phyloP scores from a whole-genome alignment of 2,888 invertebrate genomes.

The Drosophila mercatorum region DNA sequence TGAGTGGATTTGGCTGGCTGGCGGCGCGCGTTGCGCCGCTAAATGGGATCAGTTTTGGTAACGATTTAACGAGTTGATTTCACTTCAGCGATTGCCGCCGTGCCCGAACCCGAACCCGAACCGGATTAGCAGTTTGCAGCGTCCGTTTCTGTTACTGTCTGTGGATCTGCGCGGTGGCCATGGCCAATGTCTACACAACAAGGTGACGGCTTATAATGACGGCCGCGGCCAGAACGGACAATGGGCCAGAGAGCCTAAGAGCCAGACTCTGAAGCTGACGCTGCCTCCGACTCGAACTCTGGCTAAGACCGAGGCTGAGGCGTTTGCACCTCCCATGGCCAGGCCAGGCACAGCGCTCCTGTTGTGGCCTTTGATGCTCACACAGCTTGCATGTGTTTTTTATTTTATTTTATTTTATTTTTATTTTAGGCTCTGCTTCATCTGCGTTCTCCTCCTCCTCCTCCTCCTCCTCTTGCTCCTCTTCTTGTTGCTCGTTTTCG shows the following conservation, averaged over 20 bases:
- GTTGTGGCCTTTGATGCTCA: conserved; percentile 54
- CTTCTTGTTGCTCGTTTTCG: conserved; percentile 15
- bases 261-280: neutral
- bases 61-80: conserved; percentile 84
- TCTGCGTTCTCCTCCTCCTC: neutral
- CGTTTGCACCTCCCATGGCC: conserved; percentile 81
- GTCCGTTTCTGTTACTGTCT: conserved; percentile 36
- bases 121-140: conserved; percentile 67
- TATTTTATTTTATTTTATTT: conserved; percentile 3
- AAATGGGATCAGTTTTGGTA: conserved; percentile 82
- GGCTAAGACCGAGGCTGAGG: conserved; percentile 30
- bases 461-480: neutral
- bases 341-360: conserved; percentile 56
- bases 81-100: conserved; percentile 82
- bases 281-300: neutral
- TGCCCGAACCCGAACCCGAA: conserved; percentile 36
- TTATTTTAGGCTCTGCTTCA: neutral
- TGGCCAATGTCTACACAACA: conserved; percentile 81
- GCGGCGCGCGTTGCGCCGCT: conserved; percentile 77
- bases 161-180: conserved; percentile 66
- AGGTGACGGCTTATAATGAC: conserved; percentile 81
- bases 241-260: conserved; percentile 26
- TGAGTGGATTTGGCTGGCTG: conserved; percentile 43
- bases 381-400: conserved; percentile 37
- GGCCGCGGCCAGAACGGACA: conserved; percentile 68